Conservation (phyloP, 2,797 vertebrate genomes). For the Spea hammondii region DNA sequence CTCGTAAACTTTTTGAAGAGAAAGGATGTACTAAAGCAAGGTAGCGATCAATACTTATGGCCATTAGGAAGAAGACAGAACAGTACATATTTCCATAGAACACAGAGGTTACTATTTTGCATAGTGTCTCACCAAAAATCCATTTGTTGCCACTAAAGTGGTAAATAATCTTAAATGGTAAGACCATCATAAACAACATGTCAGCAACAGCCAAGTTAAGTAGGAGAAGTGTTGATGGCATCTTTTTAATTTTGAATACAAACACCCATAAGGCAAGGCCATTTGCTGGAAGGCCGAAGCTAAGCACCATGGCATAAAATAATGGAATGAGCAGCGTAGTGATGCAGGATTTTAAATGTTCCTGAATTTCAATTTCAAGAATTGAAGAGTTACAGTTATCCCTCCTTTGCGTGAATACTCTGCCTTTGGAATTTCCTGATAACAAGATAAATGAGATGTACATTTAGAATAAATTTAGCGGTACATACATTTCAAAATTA, state of each 20-base stretch:
- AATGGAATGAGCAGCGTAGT: conserved; percentile 64
- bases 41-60: conserved; percentile 58
- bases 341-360: conserved; percentile 23
- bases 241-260: conserved; percentile 54
- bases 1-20: conserved; percentile 48
- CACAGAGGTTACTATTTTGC: conserved; percentile 50
- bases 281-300: conserved; percentile 61
- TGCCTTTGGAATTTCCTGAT: neutral
- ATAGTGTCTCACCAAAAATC: conserved; percentile 60
- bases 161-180: conserved; percentile 63
- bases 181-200: conserved; percentile 56
- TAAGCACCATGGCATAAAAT: conserved; percentile 68
- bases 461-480: too few relatives aligned
- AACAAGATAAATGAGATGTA: too few relatives aligned
- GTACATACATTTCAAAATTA: too few relatives aligned
- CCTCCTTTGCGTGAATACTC: accelerated
- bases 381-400: conserved; percentile 17
- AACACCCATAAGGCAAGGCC: conserved; percentile 59
- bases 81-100: conserved; percentile 63
- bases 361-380: neutral
- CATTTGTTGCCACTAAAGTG: conserved; percentile 61
- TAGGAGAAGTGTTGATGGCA: conserved; percentile 56
- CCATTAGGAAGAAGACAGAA: conserved; percentile 62
- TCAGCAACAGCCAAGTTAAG: conserved; percentile 55
- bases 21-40: conserved; percentile 55